These are phyloP conservation scores for Hippocampus comes DNA, from an alignment of 2,113 vertebrate species.

Conservation along the genomic window DNA sequence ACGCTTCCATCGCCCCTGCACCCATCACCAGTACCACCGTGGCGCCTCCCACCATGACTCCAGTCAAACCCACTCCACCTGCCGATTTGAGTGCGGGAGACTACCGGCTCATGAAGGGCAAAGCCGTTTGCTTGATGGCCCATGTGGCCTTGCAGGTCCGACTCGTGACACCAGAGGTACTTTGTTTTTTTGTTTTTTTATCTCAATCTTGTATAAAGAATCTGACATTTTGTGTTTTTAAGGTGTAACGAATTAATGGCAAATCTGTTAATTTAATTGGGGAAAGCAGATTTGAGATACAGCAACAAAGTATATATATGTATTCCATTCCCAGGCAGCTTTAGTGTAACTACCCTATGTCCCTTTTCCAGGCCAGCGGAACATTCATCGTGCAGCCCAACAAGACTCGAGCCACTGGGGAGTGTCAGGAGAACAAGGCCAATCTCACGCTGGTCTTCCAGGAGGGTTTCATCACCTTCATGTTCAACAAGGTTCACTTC, in stretches of 20 bases:
- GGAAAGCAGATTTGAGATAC: too few relatives aligned
- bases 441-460: conserved; percentile 34
- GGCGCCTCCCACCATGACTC: background rate
- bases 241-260: too few relatives aligned
- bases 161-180: conserved; percentile 45
- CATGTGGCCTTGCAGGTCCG: conserved; percentile 53
- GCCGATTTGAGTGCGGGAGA: conserved; percentile 35
- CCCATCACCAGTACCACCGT: background rate
- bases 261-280: too few relatives aligned
- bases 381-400: conserved; percentile 60
- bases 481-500: conserved; percentile 58
- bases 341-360: background rate
- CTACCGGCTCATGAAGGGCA: conserved; percentile 28
- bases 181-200: background rate
- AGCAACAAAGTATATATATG: too few relatives aligned
- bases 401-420: fast-evolving
- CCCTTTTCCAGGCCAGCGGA: conserved; percentile 35
- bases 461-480: conserved; percentile 50
- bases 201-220: background rate
- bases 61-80: conserved; percentile 11
- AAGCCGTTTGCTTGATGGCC: conserved; percentile 42
- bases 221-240: background rate
- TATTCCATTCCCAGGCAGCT: background rate
- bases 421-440: background rate
- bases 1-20: background rate